Conservation (phyloP, 1,140 invertebrate species). For the Papilio polytes region DNA sequence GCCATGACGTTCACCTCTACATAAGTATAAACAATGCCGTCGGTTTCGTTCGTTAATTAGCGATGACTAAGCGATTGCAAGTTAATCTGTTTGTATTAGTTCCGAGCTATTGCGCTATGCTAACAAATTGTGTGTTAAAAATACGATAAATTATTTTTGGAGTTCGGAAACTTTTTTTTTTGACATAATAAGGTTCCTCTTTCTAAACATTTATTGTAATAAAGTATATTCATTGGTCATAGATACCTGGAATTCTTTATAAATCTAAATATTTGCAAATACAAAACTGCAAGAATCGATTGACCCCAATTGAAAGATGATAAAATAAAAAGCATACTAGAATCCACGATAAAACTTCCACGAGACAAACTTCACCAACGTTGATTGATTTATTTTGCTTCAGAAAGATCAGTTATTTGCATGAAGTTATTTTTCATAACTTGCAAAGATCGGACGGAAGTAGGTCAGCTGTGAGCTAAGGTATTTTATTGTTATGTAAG, state of each 20-base stretch:
- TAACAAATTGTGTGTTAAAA: background rate
- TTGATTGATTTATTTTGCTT: conserved; percentile 37
- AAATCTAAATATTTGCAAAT: background rate
- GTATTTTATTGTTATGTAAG: conserved; percentile 15
- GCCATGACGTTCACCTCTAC: background rate
- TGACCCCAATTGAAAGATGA: background rate
- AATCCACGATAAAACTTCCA: conserved; percentile 9
- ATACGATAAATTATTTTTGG: background rate
- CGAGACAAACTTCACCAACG: background rate
- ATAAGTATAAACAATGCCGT: background rate
- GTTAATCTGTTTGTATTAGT: conserved; percentile 7
- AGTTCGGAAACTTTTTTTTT: background rate
- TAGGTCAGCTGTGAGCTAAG: conserved; percentile 23
- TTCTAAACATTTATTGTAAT: background rate
- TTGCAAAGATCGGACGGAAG: conserved; percentile 10
- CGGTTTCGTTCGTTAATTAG: conserved; percentile 5
- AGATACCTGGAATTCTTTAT: background rate
- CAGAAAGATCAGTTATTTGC: conserved; percentile 30
- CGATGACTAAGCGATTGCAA: conserved; percentile 11
- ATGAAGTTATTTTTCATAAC: conserved; percentile 33
- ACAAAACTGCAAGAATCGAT: background rate
- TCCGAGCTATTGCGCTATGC: background rate
- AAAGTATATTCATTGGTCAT: background rate
- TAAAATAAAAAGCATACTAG: background rate
- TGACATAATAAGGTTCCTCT: background rate